Base-by-base conservation (phyloP, 1,140 invertebrate genomes). In the Caenorhabditis tropicalis region DNA sequence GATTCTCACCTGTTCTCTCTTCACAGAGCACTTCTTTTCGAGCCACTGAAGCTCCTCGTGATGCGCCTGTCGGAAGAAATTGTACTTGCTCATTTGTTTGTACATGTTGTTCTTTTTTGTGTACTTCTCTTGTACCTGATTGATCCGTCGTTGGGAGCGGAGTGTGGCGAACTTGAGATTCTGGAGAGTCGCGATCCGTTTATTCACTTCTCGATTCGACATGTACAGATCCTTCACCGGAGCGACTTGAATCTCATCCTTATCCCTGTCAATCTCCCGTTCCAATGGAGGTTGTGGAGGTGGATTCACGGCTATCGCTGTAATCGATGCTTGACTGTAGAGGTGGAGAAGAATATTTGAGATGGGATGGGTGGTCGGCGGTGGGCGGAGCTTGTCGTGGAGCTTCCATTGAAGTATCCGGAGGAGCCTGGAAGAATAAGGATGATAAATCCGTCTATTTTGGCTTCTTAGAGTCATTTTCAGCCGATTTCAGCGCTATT, bases 41-140 rank as follows among this genome's bases (percentile, higher is more conserved):
- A 99, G 90, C 91, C 93, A 85, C 83, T 94, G 92, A 87, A 99
- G 93, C 87, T 97, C 96, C 88, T 96, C 95, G 92, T 99, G 97
- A 92, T 99, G 97, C 91, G 98, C 96, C 79, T 96, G 94, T 85
- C 97, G 94, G 95, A 99, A 97, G 85, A 97, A 93, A 92, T 99
- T 99, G 92, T 99, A 99, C 5, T 97, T 97, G 56, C 95, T 96
- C 96, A 99, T 98, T 93, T 99, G 97, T 92, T 99, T 97, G 92
- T 98, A 96, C 95, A 98, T 96, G 92, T 99, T 97, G 87, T 93
- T 93, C 93, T 98, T 96, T 56, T 92, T 99, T 97, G 92, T 98
- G 98, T 82, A 82, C 43, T 85, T 81, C 31, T 85, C 84, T 48
- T 85, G 84, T 92, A 99, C 96, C 90, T 98, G 97, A 24, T 96